Base-by-base conservation (phyloP, 2,113 vertebrate genomes). In the Phylloscopus trochiloides region DNA sequence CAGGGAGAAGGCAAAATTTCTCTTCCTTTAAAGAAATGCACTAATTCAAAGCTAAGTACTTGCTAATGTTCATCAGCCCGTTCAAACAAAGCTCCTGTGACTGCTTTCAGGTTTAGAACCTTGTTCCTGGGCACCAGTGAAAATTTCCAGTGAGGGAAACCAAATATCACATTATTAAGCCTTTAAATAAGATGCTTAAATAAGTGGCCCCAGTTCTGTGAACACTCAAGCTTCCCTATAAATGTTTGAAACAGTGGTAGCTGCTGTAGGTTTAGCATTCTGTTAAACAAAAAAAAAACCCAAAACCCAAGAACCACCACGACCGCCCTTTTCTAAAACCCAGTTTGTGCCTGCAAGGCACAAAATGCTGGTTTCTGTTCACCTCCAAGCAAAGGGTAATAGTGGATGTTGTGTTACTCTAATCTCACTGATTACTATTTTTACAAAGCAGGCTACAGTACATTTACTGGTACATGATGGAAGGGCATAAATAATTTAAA, bases 401-500 rank as follows among this genome's bases (percentile, higher is more conserved):
- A 95, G 87, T 0, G 1, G 47, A 79, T 94, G 72, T 90, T 89
- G 58, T 62, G 42, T 94, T 90, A 47, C 68, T 95, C 81, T 88
- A 65, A 88, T 96, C 84, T 94, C 75, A 47, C 91, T 71, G 88
- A 91, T 84, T 71, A 85, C 92, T 96, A 32, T 75, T 96, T 94
- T 94, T 92, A 91, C 88, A 95, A 88, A 96, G 83, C 71, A 92
- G 34, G 81, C 72, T 90, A 91, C 51, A 94, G 88, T 89, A 71
- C 84, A 90, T 90, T 95, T 96, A 91, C 82, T 75, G 78, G 68
- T 81, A 72, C 58, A 36, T 61, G 88, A 83, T 82, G 86, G 91
- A 92, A 93, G 34, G 50, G 42, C 77, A 86, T 97, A 94, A 96
- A 95, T 97, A 97, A 96, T 97, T 97, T 92, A 96, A 95, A 94